Evolutionary conservation across 2,888 invertebrate genomes (phyloP), one percentile per base, ranked within the genome.

Genomic region (Corythucha ciliata): DNA sequence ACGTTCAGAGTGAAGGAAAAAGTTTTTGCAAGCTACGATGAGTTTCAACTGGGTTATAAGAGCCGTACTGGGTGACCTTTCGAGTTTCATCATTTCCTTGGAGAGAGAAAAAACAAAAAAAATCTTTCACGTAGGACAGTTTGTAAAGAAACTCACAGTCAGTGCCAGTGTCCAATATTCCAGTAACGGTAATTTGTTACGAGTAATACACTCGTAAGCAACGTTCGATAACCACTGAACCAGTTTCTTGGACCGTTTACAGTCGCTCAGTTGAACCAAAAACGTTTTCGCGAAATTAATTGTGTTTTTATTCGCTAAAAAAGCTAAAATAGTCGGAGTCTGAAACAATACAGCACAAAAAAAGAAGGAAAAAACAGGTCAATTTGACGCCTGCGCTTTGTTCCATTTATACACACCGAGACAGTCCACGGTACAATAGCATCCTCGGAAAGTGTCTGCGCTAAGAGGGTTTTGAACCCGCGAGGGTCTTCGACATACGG

Each of bases 401-500:
- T n/a, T n/a, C 16, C 8, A 2, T 27, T n/a, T 40, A n/a, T 24
- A 52, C 58, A 61, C 60, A 68, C 68, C 45, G 63, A 61, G 12
- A 64, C 75, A 16, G 79, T 74, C 84, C 84, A 85, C 1, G 81
- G 75, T 61, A 78, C 74, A 42, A 77, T 70, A 55, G 75, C 74
- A 60, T 85, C 83, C 25, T 83, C 76, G 0, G 87, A 87, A n/a
- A 88, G 67, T 0, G 84, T 81, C 62, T 83, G 81, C 0, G 87
- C 85, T 44, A 88, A 70, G 48, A 88, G 74, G 58, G 83, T 84
- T 64, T 81, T 78, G 64, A 82, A 80, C 2, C 88, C 85, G 61
- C 78, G 72, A 2, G 90, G 90, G 71, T 93, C 92, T 66, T 85
- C 85, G 16, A 78, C 69, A 68, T 92, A 88, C 0, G 91, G 86